Conservation (phyloP, 2,888 invertebrate species). For the Limulus polyphemus region DNA sequence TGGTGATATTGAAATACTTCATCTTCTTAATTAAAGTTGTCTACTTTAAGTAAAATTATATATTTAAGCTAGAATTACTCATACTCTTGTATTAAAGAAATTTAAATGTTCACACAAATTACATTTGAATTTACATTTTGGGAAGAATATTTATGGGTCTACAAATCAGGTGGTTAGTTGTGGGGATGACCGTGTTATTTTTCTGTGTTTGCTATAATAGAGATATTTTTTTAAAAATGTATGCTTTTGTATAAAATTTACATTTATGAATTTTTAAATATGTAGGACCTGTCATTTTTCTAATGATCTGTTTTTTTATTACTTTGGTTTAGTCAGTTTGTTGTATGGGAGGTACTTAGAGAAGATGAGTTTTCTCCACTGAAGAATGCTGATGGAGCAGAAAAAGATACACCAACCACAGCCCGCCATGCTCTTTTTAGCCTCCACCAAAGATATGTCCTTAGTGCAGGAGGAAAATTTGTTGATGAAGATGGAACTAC, state of each 20-base stretch:
- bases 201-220: too few relatives aligned
- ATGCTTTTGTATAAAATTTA: neutral
- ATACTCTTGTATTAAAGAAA: too few relatives aligned
- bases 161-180: too few relatives aligned
- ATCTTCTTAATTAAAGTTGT: too few relatives aligned
- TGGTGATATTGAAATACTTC: too few relatives aligned
- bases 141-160: too few relatives aligned
- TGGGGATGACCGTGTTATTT: too few relatives aligned
- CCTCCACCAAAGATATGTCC: conserved; percentile 11
- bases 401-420: conserved; percentile 82
- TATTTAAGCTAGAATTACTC: too few relatives aligned
- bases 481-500: conserved; percentile 37
- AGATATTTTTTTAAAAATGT: neutral
- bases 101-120: too few relatives aligned
- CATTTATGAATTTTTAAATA: neutral
- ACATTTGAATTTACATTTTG: too few relatives aligned
- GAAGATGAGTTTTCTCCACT: conserved; percentile 92
- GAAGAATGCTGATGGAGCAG: conserved; percentile 74
- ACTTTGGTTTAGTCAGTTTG: conserved; percentile 49
- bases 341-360: conserved; percentile 79
- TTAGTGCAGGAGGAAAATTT: conserved; percentile 62
- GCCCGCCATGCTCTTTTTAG: conserved; percentile 43
- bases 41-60: too few relatives aligned
- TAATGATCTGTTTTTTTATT: neutral
- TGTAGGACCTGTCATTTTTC: neutral